Evolutionary conservation across 2,888 invertebrate species (phyloP), one percentile per base, ranked within the genome.

Genomic region (Scelioninae gen. 1): DNA sequence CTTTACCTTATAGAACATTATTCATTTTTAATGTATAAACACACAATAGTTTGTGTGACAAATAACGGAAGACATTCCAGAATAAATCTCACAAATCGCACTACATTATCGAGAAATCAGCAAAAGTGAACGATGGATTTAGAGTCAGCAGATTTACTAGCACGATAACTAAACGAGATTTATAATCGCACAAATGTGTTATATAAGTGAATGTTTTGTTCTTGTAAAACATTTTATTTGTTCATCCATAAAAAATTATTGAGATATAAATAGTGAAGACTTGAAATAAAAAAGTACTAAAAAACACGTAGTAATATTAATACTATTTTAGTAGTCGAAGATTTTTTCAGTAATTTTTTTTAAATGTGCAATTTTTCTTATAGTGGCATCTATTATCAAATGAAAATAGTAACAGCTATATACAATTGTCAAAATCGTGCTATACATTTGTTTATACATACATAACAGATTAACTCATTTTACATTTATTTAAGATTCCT

Each of bases 51-150:
- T 47, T 55, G 4, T 23, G 40, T 72, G 74, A 74, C 74, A 74
- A 74, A 74, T 74, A 74, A 74, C 55, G 56, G 63, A 23, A 34
- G 47, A 55, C 55, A 40, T 40, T 51, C 40, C 31, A 75, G 66
- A 75, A 66, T 66, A 75, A 75, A 58, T 75, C 75, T 65, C 65
- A 75, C 75, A 75, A 75, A 75, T 75, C 75, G 75, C 75, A 66
- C 56, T 58, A 56, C 49, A 65, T 75, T 75, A 75, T 75, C 75
- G 66, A 56, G 9, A 45, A 66, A 75, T 75, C 75, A 32, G 58
- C 65, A 38, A 58, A 66, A 66, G 75, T 75, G 75, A 75, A 74
- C 74, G 74, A 74, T 56, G 74, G 63, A 74, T 74, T 56, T 66
- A 31, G 65, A 58, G 29, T 49, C 58, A 45, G 66, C 65, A 66